Conservation (phyloP, 1,140 invertebrate species). For the Drosophila guanche region DNA sequence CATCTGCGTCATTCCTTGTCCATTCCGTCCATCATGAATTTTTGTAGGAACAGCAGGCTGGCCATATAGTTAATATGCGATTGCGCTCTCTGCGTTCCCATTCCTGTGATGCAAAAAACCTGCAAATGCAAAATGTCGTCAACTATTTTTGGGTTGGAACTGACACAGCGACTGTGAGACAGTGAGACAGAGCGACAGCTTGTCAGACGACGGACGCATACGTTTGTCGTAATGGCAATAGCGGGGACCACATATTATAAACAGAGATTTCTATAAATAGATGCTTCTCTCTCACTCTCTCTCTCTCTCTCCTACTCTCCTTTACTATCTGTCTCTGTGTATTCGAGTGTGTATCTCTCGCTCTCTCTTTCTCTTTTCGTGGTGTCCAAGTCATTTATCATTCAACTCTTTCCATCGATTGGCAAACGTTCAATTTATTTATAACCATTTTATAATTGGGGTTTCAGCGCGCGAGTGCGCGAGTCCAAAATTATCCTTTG, state of each 20-base stretch:
- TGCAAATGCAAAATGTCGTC: conserved; percentile 48
- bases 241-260: neutral
- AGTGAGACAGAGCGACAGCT: no score
- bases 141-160: conserved; percentile 51
- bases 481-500: neutral
- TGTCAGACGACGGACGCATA: no score
- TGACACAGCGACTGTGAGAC: conserved; percentile 14
- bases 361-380: conserved; percentile 2
- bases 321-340: conserved; percentile 4
- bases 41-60: no score
- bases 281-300: neutral
- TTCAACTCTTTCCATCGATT: conserved; percentile 39
- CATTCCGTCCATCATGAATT: no score
- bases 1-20: neutral
- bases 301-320: conserved; percentile 6
- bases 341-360: conserved; percentile 1
- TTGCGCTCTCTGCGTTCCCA: conserved; percentile 8
- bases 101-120: conserved; percentile 33
- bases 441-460: conserved; percentile 20
- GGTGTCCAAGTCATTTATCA: conserved; percentile 40
- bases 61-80: neutral
- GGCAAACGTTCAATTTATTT: conserved; percentile 32
- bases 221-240: no score
- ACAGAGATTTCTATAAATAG: conserved; percentile 30
- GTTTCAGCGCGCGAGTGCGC: neutral